These are phyloP conservation scores for Callyntrura guangdongensis DNA, from an alignment of 2,888 invertebrate species.

Conservation along the genomic window DNA sequence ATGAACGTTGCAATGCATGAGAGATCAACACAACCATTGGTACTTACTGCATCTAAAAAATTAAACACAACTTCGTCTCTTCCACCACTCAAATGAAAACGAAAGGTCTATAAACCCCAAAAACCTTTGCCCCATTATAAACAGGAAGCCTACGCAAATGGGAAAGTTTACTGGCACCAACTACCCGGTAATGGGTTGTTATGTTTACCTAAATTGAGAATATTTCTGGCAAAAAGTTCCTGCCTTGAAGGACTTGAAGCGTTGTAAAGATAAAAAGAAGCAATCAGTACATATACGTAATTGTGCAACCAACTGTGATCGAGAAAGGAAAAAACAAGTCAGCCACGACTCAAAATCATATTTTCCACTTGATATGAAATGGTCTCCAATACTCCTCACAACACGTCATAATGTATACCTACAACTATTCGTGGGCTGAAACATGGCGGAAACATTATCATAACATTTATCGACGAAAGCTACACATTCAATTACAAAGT, in stretches of 20 bases:
- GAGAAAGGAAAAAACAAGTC: not conserved
- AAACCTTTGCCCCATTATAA: too few species aligned
- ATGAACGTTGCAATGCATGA: too few species aligned
- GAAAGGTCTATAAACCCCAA: too few species aligned
- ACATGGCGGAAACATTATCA: not conserved
- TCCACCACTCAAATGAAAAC: too few species aligned
- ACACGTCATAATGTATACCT: not conserved
- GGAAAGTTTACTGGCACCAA: too few species aligned
- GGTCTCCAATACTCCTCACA: not conserved
- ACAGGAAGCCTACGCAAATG: too few species aligned
- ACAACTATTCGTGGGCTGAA: not conserved
- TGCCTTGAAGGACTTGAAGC: conserved; percentile 3
- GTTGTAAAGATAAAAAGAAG: not conserved
- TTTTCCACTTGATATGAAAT: not conserved
- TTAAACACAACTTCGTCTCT: too few species aligned
- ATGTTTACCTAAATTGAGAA: too few species aligned
- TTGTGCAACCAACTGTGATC: not conserved
- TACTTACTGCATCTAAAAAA: too few species aligned
- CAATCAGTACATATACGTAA: not conserved
- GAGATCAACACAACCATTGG: too few species aligned
- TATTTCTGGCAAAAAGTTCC: too few species aligned
- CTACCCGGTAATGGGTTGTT: too few species aligned
- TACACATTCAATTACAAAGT: not conserved
- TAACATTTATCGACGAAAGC: not conserved
- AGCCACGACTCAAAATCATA: not conserved